Base-by-base conservation (phyloP, 2,797 vertebrate genomes). In the Rhinella marina region DNA sequence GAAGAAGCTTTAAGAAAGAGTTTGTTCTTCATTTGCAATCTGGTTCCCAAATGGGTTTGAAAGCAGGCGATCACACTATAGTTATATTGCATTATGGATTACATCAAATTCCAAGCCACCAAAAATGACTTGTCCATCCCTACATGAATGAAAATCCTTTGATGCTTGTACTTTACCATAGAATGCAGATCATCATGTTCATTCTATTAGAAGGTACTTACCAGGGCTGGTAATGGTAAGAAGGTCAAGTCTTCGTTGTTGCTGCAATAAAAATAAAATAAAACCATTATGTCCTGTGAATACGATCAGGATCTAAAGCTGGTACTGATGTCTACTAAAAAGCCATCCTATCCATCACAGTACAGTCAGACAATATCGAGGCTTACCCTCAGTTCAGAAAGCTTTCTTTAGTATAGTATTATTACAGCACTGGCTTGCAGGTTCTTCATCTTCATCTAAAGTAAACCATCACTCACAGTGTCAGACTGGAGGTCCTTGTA, bases 191-290 rank as follows among this genome's bases (percentile, higher is more conserved):
- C 21, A 77, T 52, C 32, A 72, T 8, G 1, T 14, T 29, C 7
- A 73, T 9, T 54, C 48, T 77, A 52, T 50, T 23, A 13, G n/a
- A 10, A 84, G 82, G 66, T 93, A 97, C 98, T 97, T 94, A 99
- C 98, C 96, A 0, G 96, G 94, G 94, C 94, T 98, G 95, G 97
- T 98, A 93, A 99, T 98, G 86, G 98, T 99, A 93, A 99, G 93
- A 89, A 99, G 97, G 92, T 99, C 98, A 82, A 99, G 96, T 79
- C 93, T 96, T 52, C 98, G 95, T 92, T 99, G 97, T 97, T 99
- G 98, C 98, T 99, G 94, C 56, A 95, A 95, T 93, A 94, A 92
- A 94, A 92, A 90, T 93, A 64, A 90, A 93, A 92, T 91, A 41
- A 70, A 90, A 90, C n/a, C 8, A 23, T 52, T 81, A 81, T 23